Evolutionary conservation across 2,113 vertebrate genomes (phyloP).

Genomic region (Cromileptes altivelis): DNA sequence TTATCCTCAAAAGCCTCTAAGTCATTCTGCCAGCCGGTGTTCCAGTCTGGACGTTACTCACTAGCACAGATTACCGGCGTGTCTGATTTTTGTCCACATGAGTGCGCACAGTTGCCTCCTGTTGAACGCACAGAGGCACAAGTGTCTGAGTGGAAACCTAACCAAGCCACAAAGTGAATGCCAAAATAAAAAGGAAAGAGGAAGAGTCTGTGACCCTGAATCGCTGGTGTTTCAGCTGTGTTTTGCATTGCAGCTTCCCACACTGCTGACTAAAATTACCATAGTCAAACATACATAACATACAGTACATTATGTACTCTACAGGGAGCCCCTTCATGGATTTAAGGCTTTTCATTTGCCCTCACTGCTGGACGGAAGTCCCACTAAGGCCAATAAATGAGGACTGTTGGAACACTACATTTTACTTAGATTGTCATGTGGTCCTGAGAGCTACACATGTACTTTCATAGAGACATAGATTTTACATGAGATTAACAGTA

Average conservation of each 20-base stretch:
- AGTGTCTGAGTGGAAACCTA: neutral
- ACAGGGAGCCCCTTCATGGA: neutral
- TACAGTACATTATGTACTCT: neutral
- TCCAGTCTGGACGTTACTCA: neutral
- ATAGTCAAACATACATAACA: neutral
- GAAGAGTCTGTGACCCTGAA: neutral
- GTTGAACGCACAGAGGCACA: neutral
- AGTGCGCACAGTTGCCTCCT: neutral
- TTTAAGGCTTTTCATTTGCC: neutral
- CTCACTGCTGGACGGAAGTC: neutral
- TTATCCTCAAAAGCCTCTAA: conserved; percentile 20
- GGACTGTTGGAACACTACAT: neutral
- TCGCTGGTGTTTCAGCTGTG: neutral
- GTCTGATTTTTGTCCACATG: neutral
- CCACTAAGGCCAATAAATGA: too few species aligned
- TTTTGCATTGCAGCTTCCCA: neutral
- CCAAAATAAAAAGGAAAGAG: neutral
- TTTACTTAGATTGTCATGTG: neutral
- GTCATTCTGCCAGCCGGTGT: neutral
- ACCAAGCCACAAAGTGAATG: neutral
- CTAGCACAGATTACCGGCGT: neutral
- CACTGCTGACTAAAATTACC: neutral
- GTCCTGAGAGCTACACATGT: neutral
- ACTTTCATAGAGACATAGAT: neutral
- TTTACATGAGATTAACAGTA: neutral